Conservation (phyloP, 2,797 vertebrate genomes). For the Megaceryle alcyon region DNA sequence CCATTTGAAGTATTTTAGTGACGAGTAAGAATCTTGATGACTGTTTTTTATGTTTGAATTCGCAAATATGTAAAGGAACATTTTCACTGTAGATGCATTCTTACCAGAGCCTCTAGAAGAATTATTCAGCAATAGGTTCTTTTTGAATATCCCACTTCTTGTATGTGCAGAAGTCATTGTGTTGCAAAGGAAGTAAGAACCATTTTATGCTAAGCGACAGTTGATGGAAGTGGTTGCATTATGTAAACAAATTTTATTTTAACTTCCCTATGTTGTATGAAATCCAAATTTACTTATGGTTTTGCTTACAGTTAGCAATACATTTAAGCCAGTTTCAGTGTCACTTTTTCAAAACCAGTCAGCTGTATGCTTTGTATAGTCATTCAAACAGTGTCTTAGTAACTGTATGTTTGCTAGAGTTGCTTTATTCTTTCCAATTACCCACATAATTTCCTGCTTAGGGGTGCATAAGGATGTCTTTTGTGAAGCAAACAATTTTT, state of each 20-base stretch:
- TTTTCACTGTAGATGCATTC: neutral
- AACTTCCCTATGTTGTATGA: neutral
- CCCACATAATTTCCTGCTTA: neutral
- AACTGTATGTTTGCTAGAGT: neutral
- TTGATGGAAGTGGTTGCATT: neutral
- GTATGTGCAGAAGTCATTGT: neutral
- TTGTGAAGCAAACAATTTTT: neutral
- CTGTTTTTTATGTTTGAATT: neutral
- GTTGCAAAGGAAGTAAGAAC: neutral
- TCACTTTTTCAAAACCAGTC: neutral
- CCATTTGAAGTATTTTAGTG: neutral
- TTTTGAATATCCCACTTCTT: neutral
- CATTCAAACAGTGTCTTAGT: neutral
- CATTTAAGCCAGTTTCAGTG: neutral
- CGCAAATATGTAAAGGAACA: fast-evolving
- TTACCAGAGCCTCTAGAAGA: neutral
- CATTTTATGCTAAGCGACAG: neutral
- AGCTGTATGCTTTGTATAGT: neutral
- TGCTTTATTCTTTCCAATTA: neutral
- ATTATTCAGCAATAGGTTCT: neutral
- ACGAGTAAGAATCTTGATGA: neutral
- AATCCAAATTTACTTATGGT: neutral
- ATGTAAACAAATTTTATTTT: slow-evolving; percentile 1
- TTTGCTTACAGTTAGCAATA: slow-evolving; percentile 17
- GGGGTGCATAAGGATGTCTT: neutral